Percentiles rank a stretch among this genome's conserved stretches.
These are phyloP conservation scores for Anagrus nilaparvatae DNA, from an alignment of 1,140 invertebrate species.

Conservation along the genomic window DNA sequence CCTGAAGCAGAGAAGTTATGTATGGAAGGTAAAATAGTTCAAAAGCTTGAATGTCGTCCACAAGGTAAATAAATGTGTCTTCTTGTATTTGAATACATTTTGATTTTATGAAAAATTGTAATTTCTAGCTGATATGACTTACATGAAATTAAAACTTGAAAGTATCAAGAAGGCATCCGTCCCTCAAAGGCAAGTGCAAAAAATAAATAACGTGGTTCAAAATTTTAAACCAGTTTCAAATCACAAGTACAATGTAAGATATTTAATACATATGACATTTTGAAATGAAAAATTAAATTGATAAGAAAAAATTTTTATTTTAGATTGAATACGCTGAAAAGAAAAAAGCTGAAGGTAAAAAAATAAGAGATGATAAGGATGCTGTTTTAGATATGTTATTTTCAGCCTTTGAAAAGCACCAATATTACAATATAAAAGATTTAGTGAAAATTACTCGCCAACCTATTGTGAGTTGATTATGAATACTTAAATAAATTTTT, in stretches of 20 bases:
- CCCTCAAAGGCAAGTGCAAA: constrained; percentile 63
- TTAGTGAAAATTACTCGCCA: constrained; percentile 75
- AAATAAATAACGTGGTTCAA: constrained; percentile 68
- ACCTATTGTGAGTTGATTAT: constrained; percentile 49
- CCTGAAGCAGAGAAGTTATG: constrained; percentile 71
- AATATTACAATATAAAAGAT: constrained; percentile 97
- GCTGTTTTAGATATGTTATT: constrained; percentile 90
- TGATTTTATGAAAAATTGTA: background rate
- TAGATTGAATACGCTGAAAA: constrained; percentile 76
- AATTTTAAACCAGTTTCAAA: constrained; percentile 78
- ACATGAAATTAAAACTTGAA: constrained; percentile 78
- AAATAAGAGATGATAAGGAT: constrained; percentile 86
- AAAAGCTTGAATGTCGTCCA: constrained; percentile 84
- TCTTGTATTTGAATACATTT: background rate
- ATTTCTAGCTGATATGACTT: constrained; percentile 58
- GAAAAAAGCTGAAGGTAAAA: constrained; percentile 83
- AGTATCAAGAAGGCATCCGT: constrained; percentile 70
- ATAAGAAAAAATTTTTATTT: constrained; percentile 24
- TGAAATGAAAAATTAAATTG: too few species aligned
- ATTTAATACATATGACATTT: background rate
- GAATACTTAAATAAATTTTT: constrained; percentile 1
- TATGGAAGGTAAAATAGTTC: constrained; percentile 84
- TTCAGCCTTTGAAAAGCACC: constrained; percentile 96
- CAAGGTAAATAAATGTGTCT: constrained; percentile 42
- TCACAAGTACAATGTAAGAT: constrained; percentile 74